Percentiles rank a stretch among this genome's conserved stretches.
phyloP scores from a whole-genome alignment of 2,113 vertebrate species.

The Grallaria varia region DNA sequence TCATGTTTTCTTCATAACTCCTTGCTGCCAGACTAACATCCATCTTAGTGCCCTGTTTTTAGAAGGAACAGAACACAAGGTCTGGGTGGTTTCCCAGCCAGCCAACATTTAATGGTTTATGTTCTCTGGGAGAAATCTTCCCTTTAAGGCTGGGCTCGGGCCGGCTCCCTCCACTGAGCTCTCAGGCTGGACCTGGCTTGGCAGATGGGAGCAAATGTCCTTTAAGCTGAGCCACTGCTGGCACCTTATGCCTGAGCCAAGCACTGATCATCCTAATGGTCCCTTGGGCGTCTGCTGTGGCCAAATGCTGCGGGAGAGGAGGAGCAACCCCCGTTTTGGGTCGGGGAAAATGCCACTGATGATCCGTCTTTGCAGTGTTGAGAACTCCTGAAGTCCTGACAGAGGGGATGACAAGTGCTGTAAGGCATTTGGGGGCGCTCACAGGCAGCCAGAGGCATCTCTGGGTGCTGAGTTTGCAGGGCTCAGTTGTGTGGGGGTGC shows the following conservation, averaged over 20 bases:
- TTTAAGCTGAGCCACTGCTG: background rate
- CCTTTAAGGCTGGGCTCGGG: background rate
- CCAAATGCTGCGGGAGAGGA: background rate
- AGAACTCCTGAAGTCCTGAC: background rate
- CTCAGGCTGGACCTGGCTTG: background rate
- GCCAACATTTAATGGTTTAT: background rate
- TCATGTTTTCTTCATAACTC: background rate
- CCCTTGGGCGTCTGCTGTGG: background rate
- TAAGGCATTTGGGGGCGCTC: background rate
- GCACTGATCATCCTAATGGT: background rate
- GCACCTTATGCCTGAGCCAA: background rate
- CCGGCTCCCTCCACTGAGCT: background rate
- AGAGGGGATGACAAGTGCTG: background rate
- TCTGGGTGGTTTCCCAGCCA: background rate
- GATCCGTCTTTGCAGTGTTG: background rate
- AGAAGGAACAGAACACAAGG: background rate
- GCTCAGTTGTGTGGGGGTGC: no score
- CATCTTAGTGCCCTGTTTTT: background rate
- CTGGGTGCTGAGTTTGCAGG: background rate
- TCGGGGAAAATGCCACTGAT: background rate
- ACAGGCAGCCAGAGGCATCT: background rate
- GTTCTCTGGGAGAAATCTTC: background rate
- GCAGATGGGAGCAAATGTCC: background rate
- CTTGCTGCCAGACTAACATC: background rate
- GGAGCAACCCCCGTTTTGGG: rapidly evolving